A percentile compares a stretch with the other conserved stretches of the same genome.
These are phyloP conservation scores for Monodelphis domestica DNA, from an alignment of 2,797 vertebrate species.

Conservation along the genomic window DNA sequence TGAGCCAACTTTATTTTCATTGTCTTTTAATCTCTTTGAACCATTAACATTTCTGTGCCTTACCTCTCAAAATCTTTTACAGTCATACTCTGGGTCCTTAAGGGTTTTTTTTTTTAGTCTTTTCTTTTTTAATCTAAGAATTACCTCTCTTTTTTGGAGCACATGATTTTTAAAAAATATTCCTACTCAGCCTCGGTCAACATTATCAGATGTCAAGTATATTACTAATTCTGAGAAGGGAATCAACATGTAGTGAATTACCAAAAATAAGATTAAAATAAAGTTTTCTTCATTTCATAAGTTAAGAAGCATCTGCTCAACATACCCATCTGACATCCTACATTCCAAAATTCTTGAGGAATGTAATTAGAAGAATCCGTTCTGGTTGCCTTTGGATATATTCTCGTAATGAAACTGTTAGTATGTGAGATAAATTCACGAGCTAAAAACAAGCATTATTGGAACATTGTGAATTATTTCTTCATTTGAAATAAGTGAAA, in stretches of 20 bases:
- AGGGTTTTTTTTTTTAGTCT: background rate
- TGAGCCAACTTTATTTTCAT: background rate
- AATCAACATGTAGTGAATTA: background rate
- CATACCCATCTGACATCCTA: constrained; percentile 94
- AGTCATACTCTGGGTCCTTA: background rate
- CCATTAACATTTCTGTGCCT: background rate
- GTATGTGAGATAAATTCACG: constrained; percentile 89
- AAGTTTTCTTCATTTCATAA: constrained; percentile 50
- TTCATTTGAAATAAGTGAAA: constrained; percentile 39
- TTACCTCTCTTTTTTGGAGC: constrained; percentile 19
- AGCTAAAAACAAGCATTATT: constrained; percentile 76
- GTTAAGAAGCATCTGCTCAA: constrained; percentile 19
- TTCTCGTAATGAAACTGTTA: constrained; percentile 89
- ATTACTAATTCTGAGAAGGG: background rate
- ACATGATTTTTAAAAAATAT: background rate
- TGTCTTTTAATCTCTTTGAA: background rate
- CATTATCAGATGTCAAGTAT: background rate
- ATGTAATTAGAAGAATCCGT: constrained; percentile 90
- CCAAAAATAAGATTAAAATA: constrained; percentile 33
- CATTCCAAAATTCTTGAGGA: constrained; percentile 93
- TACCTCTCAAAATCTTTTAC: background rate
- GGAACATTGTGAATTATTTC: constrained; percentile 49
- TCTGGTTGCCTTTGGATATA: constrained; percentile 90
- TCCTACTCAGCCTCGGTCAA: background rate
- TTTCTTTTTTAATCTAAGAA: background rate